Evolutionary conservation across 2,113 vertebrate genomes (phyloP).

Genomic region (Elephantulus edwardii): DNA sequence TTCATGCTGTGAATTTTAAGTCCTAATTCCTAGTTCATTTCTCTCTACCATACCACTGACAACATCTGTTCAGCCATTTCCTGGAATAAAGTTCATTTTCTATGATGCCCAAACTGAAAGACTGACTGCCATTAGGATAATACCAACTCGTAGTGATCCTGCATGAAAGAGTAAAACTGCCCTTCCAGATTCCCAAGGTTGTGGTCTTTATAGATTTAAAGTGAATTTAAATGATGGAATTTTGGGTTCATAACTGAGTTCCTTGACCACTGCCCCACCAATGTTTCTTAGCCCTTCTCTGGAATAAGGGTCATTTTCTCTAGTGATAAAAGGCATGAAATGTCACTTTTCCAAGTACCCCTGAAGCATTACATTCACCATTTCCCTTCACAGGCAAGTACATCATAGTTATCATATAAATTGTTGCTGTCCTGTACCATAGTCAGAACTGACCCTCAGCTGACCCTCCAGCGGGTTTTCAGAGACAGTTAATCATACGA

Average conservation of each 20-base stretch:
- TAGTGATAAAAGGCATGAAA: slow-evolving; percentile 45
- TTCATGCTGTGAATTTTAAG: slow-evolving; percentile 69
- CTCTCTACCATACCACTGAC: slow-evolving; percentile 41
- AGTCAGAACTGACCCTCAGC: too few relatives aligned
- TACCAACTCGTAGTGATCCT: too few relatives aligned
- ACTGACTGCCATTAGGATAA: too few relatives aligned
- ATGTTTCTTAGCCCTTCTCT: slow-evolving; percentile 27
- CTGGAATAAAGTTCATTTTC: slow-evolving; percentile 50
- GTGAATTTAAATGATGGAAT: too few relatives aligned
- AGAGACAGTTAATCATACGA: too few relatives aligned
- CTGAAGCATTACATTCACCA: slow-evolving; percentile 39
- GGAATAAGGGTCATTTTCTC: slow-evolving; percentile 49
- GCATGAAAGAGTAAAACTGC: too few relatives aligned
- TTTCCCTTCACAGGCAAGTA: slow-evolving; percentile 79
- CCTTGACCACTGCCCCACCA: slow-evolving; percentile 3
- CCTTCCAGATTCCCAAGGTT: too few relatives aligned
- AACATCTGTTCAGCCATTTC: slow-evolving; percentile 34
- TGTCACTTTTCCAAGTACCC: slow-evolving; percentile 40
- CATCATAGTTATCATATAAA: slow-evolving; percentile 65
- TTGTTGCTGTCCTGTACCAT: too few relatives aligned
- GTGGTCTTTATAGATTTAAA: too few relatives aligned
- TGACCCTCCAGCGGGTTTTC: too few relatives aligned
- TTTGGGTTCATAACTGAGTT: too few relatives aligned
- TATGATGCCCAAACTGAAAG: slow-evolving; percentile 32
- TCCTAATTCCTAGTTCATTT: slow-evolving; percentile 58